Conservation (phyloP, 2,888 invertebrate species). For the Drosophila sordidapex region DNA sequence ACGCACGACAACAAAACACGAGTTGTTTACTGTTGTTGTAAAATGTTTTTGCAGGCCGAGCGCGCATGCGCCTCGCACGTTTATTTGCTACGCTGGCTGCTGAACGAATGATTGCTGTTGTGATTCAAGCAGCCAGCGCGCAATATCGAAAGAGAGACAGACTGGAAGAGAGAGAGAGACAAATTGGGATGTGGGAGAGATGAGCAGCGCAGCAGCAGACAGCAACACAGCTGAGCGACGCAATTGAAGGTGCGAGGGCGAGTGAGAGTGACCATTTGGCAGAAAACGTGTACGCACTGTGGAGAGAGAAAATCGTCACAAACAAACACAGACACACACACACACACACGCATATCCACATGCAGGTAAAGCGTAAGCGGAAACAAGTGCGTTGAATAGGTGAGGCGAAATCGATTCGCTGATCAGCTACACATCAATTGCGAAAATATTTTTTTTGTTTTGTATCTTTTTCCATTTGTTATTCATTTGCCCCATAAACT, state of each 20-base stretch:
- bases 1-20: conserved; percentile 38
- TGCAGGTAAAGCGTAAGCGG: conserved; percentile 43
- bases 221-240: conserved; percentile 48
- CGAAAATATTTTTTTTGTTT: neutral
- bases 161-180: conserved; percentile 8
- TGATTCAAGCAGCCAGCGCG: conserved; percentile 30
- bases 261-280: conserved; percentile 24
- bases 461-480: neutral
- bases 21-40: conserved; percentile 25
- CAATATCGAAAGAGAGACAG: conserved; percentile 5
- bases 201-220: conserved; percentile 9
- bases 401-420: conserved; percentile 24
- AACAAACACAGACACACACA: neutral
- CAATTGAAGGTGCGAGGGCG: conserved; percentile 51
- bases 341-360: conserved; percentile 7
- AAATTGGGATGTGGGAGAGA: conserved; percentile 40
- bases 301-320: conserved; percentile 19
- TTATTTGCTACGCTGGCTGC: conserved; percentile 63
- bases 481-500: neutral
- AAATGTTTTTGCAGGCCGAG: conserved; percentile 52
- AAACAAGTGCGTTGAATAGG: conserved; percentile 59
- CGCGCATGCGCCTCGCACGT: conserved; percentile 78
- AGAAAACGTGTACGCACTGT: conserved; percentile 25
- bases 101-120: conserved; percentile 62
- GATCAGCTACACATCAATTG: conserved; percentile 17